A percentile compares a stretch with the other conserved stretches of the same genome.
phyloP scores from a whole-genome alignment of 2,888 invertebrate species.

The Drosophila glabriapex region DNA sequence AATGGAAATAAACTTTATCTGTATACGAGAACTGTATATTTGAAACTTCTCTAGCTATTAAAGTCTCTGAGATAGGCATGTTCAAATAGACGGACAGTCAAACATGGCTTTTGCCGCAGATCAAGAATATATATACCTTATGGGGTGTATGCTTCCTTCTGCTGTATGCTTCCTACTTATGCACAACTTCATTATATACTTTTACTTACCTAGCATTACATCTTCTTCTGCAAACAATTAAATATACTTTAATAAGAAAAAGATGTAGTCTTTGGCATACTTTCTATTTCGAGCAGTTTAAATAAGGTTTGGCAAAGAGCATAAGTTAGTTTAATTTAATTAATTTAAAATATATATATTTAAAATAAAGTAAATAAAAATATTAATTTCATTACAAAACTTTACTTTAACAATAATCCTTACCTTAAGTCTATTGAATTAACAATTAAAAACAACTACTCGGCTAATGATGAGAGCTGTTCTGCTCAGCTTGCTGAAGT shows the following conservation, averaged over 20 bases:
- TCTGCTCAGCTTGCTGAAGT: neutral
- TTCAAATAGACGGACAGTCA: neutral
- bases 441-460: neutral
- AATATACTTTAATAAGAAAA: neutral
- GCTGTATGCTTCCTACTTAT: neutral
- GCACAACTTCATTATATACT: neutral
- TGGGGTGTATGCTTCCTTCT: neutral
- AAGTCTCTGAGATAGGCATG: neutral
- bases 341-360: too few relatives aligned
- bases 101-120: neutral
- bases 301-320: neutral
- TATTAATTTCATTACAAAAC: neutral
- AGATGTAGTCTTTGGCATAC: neutral
- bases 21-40: neutral
- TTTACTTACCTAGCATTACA: neutral
- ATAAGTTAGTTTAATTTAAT: neutral
- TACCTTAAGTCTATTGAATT: neutral
- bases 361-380: neutral
- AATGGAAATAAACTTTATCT: too few relatives aligned
- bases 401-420: neutral
- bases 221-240: too few relatives aligned
- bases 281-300: neutral
- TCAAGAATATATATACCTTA: neutral
- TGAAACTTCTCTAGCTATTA: neutral
- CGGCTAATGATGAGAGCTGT: neutral